Evolutionary conservation across 2,888 invertebrate species (phyloP).

Genomic region (Alitta virens): DNA sequence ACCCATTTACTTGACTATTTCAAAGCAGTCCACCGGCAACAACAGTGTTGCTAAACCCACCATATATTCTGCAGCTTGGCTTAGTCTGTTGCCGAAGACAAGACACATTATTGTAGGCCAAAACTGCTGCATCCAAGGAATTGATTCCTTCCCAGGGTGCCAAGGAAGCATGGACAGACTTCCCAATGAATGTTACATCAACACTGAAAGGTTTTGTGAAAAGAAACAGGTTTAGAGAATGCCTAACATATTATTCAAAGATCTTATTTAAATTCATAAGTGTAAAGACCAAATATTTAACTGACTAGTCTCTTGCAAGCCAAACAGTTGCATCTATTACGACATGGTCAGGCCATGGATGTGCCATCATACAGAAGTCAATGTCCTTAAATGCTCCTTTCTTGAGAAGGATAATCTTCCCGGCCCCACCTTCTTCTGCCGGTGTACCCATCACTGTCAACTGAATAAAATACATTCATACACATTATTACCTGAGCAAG

Average conservation of each 20-base stretch:
- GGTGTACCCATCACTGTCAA: slow-evolving; percentile 46
- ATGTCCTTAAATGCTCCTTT: slow-evolving; percentile 40
- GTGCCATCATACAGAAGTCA: slow-evolving; percentile 44
- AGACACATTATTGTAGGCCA: slow-evolving; percentile 50
- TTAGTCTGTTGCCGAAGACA: slow-evolving; percentile 54
- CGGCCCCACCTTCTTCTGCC: slow-evolving; percentile 44
- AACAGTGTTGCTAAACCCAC: slow-evolving; percentile 30
- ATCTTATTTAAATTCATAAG: neutral
- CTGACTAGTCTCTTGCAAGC: too few relatives aligned
- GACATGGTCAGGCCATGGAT: slow-evolving; percentile 30
- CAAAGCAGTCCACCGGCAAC: too few relatives aligned
- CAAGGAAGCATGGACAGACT: slow-evolving; percentile 26
- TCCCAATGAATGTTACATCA: slow-evolving; percentile 22
- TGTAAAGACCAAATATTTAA: too few relatives aligned
- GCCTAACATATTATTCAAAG: neutral
- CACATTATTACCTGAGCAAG: too few relatives aligned
- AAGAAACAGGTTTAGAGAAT: neutral
- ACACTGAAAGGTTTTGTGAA: slow-evolving; percentile 15
- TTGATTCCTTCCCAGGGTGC: slow-evolving; percentile 52
- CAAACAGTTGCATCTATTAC: too few relatives aligned
- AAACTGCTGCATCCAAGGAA: slow-evolving; percentile 56
- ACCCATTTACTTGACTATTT: too few relatives aligned
- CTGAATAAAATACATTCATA: slow-evolving; percentile 29
- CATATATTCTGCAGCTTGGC: slow-evolving; percentile 53
- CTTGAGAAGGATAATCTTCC: slow-evolving; percentile 38